Evolutionary conservation across 2,113 vertebrate species (phyloP).

Genomic region (Cololabis saira): DNA sequence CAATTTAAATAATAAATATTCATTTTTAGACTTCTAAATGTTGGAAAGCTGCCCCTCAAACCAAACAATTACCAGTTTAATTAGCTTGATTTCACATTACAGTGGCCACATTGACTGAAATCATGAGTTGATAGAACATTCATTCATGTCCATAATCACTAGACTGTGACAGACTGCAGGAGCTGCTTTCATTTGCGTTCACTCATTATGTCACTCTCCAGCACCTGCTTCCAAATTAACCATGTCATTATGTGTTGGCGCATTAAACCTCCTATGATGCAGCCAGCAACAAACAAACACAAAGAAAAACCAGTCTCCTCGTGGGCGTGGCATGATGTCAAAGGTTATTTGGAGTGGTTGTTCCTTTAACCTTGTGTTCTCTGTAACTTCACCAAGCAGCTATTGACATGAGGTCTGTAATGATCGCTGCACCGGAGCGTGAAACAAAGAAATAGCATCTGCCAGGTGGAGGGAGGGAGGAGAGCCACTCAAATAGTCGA

Average conservation of each 20-base stretch:
- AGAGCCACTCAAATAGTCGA: slow-evolving; percentile 47
- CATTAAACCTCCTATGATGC: slow-evolving; percentile 47
- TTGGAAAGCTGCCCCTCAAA: too few species aligned
- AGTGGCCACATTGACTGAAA: background rate
- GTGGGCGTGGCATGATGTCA: slow-evolving; percentile 28
- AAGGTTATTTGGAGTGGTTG: slow-evolving; percentile 43
- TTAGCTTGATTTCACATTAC: background rate
- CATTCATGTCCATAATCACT: slow-evolving; percentile 23
- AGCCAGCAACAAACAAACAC: slow-evolving; percentile 12
- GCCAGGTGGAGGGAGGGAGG: slow-evolving; percentile 65
- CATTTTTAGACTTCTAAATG: background rate
- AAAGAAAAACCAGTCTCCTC: slow-evolving; percentile 6
- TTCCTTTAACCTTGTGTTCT: slow-evolving; percentile 48
- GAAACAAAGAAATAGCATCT: slow-evolving; percentile 71
- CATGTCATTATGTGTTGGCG: slow-evolving; percentile 61
- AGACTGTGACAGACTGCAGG: slow-evolving; percentile 49
- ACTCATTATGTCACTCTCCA: slow-evolving; percentile 65
- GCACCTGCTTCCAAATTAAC: slow-evolving; percentile 81
- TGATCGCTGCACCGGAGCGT: slow-evolving; percentile 72
- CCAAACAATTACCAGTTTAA: background rate
- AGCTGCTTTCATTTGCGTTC: slow-evolving; percentile 70
- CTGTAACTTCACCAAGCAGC: slow-evolving; percentile 62
- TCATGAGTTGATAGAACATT: slow-evolving; percentile 25
- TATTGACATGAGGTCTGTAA: slow-evolving; percentile 65
- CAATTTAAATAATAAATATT: background rate